These are phyloP conservation scores for Pavo muticus DNA, from an alignment of 2,113 vertebrate genomes.

Conservation along the genomic window DNA sequence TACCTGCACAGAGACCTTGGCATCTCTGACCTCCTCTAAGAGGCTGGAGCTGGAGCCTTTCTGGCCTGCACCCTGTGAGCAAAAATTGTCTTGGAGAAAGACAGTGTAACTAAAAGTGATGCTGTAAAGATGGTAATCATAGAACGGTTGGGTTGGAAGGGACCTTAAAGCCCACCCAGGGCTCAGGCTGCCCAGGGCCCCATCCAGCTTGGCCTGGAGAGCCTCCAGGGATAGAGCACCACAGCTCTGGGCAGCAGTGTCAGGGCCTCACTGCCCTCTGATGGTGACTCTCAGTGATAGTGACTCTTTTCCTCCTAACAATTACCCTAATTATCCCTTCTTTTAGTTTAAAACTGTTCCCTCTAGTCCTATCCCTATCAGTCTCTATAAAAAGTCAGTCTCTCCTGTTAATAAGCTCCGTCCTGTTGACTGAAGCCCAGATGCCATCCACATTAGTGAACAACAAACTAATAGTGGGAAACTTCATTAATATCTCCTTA, in stretches of 20 bases:
- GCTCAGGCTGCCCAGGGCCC: neutral
- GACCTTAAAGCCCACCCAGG: neutral
- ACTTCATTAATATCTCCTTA: neutral
- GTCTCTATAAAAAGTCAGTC: neutral
- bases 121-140: neutral
- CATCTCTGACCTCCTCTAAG: neutral
- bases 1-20: neutral
- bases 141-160: neutral
- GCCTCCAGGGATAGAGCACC: neutral
- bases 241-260: neutral
- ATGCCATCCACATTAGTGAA: neutral
- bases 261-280: neutral
- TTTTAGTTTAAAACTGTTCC: neutral
- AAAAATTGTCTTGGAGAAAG: neutral
- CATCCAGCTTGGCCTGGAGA: neutral
- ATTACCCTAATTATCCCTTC: neutral
- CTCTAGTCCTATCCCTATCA: neutral
- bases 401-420: neutral
- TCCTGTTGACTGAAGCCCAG: neutral
- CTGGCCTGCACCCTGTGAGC: neutral
- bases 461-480: neutral
- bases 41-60: neutral
- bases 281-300: neutral
- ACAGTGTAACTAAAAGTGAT: neutral
- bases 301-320: neutral